Evolutionary conservation across 2,113 vertebrate genomes (phyloP).

Genomic region (Coptodon rendalli): DNA sequence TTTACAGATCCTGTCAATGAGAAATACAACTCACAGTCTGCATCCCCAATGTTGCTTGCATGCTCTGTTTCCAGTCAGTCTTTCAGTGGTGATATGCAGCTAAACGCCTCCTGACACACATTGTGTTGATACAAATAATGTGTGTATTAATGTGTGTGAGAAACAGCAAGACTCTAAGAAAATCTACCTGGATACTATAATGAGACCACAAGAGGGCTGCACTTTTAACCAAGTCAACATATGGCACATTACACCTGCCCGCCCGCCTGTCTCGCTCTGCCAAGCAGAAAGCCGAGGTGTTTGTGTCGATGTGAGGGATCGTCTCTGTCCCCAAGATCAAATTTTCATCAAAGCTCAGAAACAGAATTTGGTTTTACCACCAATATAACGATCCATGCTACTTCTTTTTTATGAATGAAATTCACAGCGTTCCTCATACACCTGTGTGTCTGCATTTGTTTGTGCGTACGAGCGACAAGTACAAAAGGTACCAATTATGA

Average conservation of each 20-base stretch:
- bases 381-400: neutral
- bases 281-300: neutral
- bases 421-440: neutral
- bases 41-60: neutral
- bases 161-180: neutral
- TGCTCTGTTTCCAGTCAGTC: neutral
- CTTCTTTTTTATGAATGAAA: constrained; percentile 14
- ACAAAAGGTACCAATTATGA: constrained; percentile 13
- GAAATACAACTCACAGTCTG: neutral
- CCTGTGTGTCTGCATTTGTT: neutral
- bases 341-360: neutral
- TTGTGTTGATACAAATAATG: neutral
- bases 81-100: neutral
- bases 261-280: neutral
- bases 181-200: constrained; percentile 37
- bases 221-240: constrained; percentile 49
- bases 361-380: neutral
- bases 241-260: constrained; percentile 22
- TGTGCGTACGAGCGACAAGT: neutral
- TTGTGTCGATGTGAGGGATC: neutral
- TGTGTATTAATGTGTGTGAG: neutral
- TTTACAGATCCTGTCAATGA: constrained; percentile 5
- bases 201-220: constrained; percentile 53
- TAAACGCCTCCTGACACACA: neutral
- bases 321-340: neutral